phyloP scores from a whole-genome alignment of 2,888 invertebrate species.

The Dolichomitus sp. region DNA sequence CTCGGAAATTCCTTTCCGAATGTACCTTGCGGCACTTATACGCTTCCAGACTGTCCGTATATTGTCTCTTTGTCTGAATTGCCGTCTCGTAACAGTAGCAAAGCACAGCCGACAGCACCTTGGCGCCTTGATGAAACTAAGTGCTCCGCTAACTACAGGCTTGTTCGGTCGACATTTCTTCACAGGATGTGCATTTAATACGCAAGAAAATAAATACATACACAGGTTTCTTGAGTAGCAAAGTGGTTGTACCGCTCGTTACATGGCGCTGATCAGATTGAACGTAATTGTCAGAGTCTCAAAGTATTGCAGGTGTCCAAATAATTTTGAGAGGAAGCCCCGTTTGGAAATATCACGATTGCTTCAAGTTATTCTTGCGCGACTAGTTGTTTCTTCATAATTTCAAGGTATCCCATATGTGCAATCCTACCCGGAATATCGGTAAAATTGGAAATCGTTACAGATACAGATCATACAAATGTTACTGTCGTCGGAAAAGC shows the following conservation, averaged over 20 bases:
- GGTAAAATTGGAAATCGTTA: constrained; percentile 14
- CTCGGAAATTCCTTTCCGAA: constrained; percentile 53
- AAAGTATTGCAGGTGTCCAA: constrained; percentile 1
- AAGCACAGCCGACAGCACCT: constrained; percentile 29
- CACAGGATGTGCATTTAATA: constrained; percentile 24
- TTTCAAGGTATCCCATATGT: neutral
- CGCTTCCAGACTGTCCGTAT: neutral
- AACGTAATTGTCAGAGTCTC: constrained; percentile 24
- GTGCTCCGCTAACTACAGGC: neutral
- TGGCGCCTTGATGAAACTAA: constrained; percentile 34
- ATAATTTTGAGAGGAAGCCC: no score
- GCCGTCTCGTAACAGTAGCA: constrained; percentile 26
- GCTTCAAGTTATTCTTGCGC: neutral
- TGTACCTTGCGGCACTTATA: constrained; percentile 44
- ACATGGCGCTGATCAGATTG: constrained; percentile 17
- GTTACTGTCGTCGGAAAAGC: constrained; percentile 8
- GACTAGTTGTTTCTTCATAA: neutral
- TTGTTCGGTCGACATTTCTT: constrained; percentile 32
- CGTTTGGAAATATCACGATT: no score
- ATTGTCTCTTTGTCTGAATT: constrained; percentile 7
- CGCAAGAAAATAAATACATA: constrained; percentile 1
- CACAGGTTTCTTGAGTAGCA: constrained; percentile 27
- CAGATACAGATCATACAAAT: constrained; percentile 11
- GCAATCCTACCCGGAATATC: neutral
- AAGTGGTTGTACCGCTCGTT: constrained; percentile 29